Evolutionary conservation across 1,140 invertebrate genomes (phyloP), one percentile per base, ranked within the genome.

Genomic region (Drosophila asahinai): DNA sequence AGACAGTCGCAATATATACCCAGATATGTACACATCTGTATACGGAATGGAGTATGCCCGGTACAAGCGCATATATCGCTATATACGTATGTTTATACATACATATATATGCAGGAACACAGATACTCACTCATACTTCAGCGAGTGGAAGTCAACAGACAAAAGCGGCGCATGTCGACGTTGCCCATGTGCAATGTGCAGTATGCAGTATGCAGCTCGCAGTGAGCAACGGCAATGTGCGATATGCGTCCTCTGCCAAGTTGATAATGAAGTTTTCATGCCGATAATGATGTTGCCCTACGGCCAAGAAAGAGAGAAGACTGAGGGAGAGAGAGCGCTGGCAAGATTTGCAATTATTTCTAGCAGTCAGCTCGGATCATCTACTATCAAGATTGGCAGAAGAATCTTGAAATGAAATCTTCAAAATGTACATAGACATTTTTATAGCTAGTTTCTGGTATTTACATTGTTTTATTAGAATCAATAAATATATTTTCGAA

Each of bases 161-260:
- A 86, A 86, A 86, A 73, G 66, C 48, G 67, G 78, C 82, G 77
- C 81, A 84, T 83, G 81, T 68, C 75, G 80, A 70, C 49, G 63
- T 61, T 74, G 58, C 68, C 74, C 58, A 81, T 61, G 49, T 68
- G 58, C 73, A 80, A 61, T 80, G 72, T 81, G 78, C 70, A 70
- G n/a, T 66, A 17, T 51, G 59, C 57, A 43, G 22, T 22, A 17
- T 51, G 59, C 57, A 43, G 22, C 15, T 12, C 78, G 78, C 70
- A 52, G 30, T 45, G 38, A 45, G 60, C 66, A 52, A 19, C 40
- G 40, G 40, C 58, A 60, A 47, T 60, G 58, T 60, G 59, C 64
- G 71, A 67, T 83, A 74, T 80, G 77, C 65, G 63, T 72, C 63
- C 47, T 38, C 36, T 59, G 58, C 30, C 62, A 59, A 70, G 19